Evolutionary conservation across 1,140 invertebrate genomes (phyloP).

Genomic region (Scylla paramamosain): DNA sequence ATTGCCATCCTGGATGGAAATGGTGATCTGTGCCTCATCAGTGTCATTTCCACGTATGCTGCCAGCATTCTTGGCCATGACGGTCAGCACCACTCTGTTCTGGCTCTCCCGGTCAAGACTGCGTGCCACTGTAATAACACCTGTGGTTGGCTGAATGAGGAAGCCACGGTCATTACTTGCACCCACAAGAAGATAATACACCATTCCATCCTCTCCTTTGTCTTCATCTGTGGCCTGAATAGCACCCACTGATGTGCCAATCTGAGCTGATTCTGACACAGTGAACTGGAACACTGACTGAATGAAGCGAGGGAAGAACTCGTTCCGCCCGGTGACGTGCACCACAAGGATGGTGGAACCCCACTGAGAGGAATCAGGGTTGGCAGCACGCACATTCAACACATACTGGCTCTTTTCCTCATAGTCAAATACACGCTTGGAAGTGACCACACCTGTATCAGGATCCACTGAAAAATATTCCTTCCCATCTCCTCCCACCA

Average conservation of each 20-base stretch:
- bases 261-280: constrained; percentile 94
- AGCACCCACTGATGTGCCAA: constrained; percentile 91
- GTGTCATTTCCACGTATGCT: constrained; percentile 96
- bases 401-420: constrained; percentile 90
- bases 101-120: constrained; percentile 94
- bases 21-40: constrained; percentile 95
- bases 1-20: constrained; percentile 96
- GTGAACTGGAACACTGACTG: constrained; percentile 95
- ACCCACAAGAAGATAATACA: constrained; percentile 95
- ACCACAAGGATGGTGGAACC: constrained; percentile 87
- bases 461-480: constrained; percentile 89
- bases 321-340: constrained; percentile 93
- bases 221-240: constrained; percentile 96
- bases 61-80: constrained; percentile 96
- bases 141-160: constrained; percentile 90
- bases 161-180: constrained; percentile 96
- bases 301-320: constrained; percentile 94
- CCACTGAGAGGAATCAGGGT: constrained; percentile 91
- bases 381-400: constrained; percentile 91
- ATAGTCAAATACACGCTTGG: constrained; percentile 91
- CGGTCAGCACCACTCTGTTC: constrained; percentile 92
- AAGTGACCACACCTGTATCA: constrained; percentile 88
- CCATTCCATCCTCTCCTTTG: constrained; percentile 93
- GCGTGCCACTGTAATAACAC: constrained; percentile 90
- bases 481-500: constrained; percentile 88